Conservation (phyloP, 35 echinoderm and acorn worm species). For the Eucidaris tribuloides region DNA sequence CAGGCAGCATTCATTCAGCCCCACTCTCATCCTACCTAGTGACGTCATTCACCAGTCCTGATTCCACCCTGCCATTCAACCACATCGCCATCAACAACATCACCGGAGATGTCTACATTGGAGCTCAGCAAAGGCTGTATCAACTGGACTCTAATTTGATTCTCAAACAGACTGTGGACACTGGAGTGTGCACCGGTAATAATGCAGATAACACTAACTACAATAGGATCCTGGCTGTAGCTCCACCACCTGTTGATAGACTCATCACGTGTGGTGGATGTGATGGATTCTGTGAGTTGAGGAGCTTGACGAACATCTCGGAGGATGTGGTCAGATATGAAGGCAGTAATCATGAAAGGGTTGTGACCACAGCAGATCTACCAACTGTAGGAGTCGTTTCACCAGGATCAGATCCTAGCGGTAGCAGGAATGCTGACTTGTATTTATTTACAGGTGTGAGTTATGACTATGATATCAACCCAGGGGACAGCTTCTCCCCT, state of each 20-base stretch:
- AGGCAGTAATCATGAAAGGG: neutral
- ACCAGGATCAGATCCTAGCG: neutral
- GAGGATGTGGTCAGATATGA: neutral
- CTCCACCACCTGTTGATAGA: slow-evolving; percentile 4
- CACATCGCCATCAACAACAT: slow-evolving; percentile 25
- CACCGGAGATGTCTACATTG: slow-evolving; percentile 47
- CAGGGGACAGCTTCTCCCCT: too few species aligned
- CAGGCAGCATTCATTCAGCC: neutral
- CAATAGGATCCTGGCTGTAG: slow-evolving; percentile 39
- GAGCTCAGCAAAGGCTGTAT: slow-evolving; percentile 33
- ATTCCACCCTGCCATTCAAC: slow-evolving; percentile 16
- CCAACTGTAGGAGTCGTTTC: neutral
- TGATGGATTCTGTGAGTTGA: slow-evolving; percentile 38
- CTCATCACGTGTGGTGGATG: slow-evolving; percentile 49
- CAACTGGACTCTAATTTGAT: slow-evolving; percentile 23
- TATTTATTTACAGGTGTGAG: neutral
- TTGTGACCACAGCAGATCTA: slow-evolving; percentile 13
- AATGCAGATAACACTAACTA: neutral
- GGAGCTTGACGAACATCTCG: slow-evolving; percentile 15
- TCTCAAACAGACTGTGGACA: neutral
- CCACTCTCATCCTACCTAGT: slow-evolving; percentile 23
- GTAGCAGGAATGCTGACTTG: too few species aligned
- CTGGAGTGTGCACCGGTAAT: neutral
- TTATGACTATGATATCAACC: too few species aligned
- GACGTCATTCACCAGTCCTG: slow-evolving; percentile 10